These are phyloP conservation scores for Arvicanthis niloticus DNA, from an alignment of 2,113 vertebrate genomes.

Conservation along the genomic window DNA sequence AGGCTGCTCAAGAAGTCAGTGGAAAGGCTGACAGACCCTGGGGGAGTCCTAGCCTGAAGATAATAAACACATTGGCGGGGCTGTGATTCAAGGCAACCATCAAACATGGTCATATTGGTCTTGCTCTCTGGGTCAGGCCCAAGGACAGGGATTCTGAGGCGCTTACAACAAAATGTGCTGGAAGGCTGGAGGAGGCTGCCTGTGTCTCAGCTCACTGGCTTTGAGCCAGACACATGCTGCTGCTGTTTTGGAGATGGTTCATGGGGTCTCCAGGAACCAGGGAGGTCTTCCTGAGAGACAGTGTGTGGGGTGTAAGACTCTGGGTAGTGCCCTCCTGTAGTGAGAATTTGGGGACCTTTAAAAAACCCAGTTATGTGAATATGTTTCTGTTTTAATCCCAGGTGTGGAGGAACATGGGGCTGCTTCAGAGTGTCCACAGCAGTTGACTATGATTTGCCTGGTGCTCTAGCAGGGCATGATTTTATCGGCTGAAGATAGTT, in stretches of 20 bases:
- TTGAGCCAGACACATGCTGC: background rate
- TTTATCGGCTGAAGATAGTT: no score
- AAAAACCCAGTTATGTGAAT: no score
- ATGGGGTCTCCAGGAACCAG: background rate
- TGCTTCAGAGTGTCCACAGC: no score
- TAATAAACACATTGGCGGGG: background rate
- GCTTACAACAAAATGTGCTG: fast-evolving
- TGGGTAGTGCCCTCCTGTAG: background rate
- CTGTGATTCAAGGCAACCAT: background rate
- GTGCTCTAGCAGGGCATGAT: no score
- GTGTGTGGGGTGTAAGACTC: background rate
- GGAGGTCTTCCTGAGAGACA: background rate
- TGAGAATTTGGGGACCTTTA: no score
- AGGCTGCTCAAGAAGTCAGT: background rate
- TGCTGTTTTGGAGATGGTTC: background rate
- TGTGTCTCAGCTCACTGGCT: background rate
- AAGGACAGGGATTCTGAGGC: no score
- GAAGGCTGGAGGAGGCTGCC: background rate
- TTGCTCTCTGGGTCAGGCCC: background rate
- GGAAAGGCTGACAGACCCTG: background rate
- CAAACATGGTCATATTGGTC: background rate
- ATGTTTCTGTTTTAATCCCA: no score
- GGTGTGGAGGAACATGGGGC: no score
- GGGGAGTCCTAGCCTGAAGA: background rate
- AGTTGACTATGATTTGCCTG: no score